Conservation (phyloP, 2,113 vertebrate species). For the Theristicus caerulescens region DNA sequence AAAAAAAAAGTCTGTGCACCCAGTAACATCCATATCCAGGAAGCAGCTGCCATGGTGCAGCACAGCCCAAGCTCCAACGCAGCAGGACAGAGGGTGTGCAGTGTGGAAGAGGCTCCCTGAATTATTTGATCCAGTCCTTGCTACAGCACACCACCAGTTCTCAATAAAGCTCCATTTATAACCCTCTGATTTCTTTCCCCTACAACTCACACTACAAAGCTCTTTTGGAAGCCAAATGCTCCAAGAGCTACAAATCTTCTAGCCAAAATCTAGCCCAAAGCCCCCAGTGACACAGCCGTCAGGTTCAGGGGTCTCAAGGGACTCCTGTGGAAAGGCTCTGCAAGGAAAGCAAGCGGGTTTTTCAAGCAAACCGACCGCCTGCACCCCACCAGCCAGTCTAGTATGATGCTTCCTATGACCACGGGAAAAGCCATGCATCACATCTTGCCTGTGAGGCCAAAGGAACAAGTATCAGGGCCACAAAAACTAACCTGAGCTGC, state of each 20-base stretch:
- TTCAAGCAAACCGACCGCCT: accelerated
- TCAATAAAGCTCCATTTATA: not conserved
- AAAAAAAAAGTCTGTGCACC: not conserved
- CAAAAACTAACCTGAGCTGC: not conserved
- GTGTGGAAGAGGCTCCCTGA: not conserved
- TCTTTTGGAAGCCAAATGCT: not conserved
- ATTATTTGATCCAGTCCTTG: not conserved
- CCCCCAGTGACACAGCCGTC: not conserved
- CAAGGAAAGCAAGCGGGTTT: not conserved
- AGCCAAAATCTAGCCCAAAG: not conserved
- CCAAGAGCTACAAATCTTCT: not conserved
- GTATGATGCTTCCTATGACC: not conserved
- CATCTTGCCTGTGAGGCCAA: not conserved
- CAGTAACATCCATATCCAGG: not conserved
- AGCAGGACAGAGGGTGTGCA: not conserved
- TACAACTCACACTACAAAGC: not conserved
- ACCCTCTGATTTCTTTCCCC: not conserved
- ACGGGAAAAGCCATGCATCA: not conserved
- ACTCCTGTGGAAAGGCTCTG: not conserved
- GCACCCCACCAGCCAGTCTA: not conserved
- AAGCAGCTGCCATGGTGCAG: not conserved
- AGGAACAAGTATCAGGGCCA: not conserved
- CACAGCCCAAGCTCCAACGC: not conserved
- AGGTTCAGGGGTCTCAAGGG: not conserved
- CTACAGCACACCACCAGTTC: not conserved